Evolutionary conservation across 2,113 vertebrate species (phyloP).

Genomic region (cattle (Bos taurus)): DNA sequence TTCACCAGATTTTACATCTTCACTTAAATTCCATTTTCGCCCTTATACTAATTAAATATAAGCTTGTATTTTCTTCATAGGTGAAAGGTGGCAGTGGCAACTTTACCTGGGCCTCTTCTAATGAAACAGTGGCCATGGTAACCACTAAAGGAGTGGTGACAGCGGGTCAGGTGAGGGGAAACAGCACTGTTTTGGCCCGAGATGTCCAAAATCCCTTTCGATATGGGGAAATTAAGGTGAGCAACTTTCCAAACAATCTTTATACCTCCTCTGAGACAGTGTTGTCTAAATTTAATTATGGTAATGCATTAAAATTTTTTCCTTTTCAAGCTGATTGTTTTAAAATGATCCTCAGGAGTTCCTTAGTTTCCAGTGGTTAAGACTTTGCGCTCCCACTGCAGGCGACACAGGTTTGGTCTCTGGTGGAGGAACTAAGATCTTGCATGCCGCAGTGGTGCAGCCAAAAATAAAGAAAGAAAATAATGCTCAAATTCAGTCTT

Average conservation of each 20-base stretch:
- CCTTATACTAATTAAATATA: background rate
- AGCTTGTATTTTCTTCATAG: slow-evolving; percentile 49
- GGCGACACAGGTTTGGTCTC: background rate
- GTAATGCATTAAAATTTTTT: background rate
- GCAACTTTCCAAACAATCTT: background rate
- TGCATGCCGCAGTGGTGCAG: background rate
- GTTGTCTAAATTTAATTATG: background rate
- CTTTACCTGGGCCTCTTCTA: slow-evolving; percentile 79
- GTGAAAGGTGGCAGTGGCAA: slow-evolving; percentile 78
- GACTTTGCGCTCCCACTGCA: background rate
- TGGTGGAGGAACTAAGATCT: background rate
- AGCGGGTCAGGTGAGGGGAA: slow-evolving; percentile 57
- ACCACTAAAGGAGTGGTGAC: slow-evolving; percentile 79
- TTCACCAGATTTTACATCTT: background rate
- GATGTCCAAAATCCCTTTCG: slow-evolving; percentile 78
- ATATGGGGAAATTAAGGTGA: slow-evolving; percentile 71
- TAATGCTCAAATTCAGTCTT: background rate
- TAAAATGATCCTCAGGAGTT: background rate
- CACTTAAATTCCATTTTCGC: background rate
- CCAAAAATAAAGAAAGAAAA: background rate
- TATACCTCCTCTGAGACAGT: background rate
- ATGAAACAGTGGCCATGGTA: slow-evolving; percentile 80
- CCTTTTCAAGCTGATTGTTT: background rate
- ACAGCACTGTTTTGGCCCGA: slow-evolving; percentile 66
- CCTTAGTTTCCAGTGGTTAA: background rate